Conservation (phyloP, 2,888 invertebrate genomes). For the Abrostola triplasia region DNA sequence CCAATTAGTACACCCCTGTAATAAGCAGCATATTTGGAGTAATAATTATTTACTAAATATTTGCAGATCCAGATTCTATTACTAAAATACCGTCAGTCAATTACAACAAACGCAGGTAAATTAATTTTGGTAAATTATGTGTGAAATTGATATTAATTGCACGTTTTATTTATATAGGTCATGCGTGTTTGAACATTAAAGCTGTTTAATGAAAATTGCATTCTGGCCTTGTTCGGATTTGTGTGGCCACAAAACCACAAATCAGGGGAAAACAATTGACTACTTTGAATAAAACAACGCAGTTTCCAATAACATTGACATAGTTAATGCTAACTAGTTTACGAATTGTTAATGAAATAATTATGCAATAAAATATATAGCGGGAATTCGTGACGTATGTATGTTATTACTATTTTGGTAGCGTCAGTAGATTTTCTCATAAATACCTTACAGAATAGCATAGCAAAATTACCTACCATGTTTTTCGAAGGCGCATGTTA, state of each 20-base stretch:
- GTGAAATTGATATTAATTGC: conserved; percentile 17
- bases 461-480: too few relatives aligned
- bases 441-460: too few relatives aligned
- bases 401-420: too few relatives aligned
- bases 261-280: conserved; percentile 8
- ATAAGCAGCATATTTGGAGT: too few relatives aligned
- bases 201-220: conserved; percentile 21
- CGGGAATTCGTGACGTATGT: too few relatives aligned
- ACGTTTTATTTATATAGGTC: conserved; percentile 24
- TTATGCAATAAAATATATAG: too few relatives aligned
- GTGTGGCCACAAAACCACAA: conserved; percentile 28
- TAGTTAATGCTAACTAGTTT: neutral
- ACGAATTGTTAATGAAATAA: too few relatives aligned
- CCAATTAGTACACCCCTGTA: too few relatives aligned
- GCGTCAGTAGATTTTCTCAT: too few relatives aligned
- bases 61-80: neutral
- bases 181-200: conserved; percentile 8
- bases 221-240: conserved; percentile 23
- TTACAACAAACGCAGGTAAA: conserved; percentile 5
- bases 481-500: too few relatives aligned
- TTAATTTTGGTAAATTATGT: too few relatives aligned
- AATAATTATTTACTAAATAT: too few relatives aligned
- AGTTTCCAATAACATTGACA: conserved; percentile 3
- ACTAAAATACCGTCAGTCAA: neutral
- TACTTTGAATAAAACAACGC: neutral